Evolutionary conservation across 2,113 vertebrate species (phyloP).

Genomic region (Trogon surrucura): DNA sequence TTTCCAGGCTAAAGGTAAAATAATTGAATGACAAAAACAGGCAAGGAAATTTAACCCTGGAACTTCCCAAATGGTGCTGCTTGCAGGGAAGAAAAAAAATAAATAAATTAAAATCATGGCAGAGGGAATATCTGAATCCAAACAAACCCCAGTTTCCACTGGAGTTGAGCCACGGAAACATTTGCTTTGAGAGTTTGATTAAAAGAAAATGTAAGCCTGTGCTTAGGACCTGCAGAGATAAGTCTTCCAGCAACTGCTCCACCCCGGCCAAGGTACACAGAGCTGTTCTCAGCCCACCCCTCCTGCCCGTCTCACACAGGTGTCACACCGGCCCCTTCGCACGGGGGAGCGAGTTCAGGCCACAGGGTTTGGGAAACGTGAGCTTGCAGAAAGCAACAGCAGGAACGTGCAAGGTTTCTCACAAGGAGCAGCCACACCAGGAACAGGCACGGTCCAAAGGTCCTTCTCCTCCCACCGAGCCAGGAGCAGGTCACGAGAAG

Average conservation of each 20-base stretch:
- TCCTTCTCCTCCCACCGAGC: neutral
- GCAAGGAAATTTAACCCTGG: neutral
- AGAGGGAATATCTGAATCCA: neutral
- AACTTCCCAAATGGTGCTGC: neutral
- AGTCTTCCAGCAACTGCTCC: neutral
- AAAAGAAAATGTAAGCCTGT: neutral
- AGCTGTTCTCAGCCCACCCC: neutral
- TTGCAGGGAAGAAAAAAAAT: neutral
- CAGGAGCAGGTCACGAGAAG: neutral
- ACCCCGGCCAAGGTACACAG: neutral
- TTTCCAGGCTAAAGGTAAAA: conserved; percentile 19
- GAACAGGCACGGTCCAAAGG: neutral
- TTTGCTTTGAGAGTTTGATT: neutral
- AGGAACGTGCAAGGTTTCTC: neutral
- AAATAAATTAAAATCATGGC: neutral
- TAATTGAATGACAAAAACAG: neutral
- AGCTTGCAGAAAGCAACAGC: neutral
- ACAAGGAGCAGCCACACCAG: neutral
- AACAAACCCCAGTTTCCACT: neutral
- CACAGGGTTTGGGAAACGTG: accelerated
- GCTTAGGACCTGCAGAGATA: neutral
- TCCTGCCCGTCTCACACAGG: neutral
- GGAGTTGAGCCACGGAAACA: neutral
- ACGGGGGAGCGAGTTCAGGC: accelerated
- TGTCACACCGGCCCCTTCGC: neutral